These are phyloP conservation scores for Melipona beecheii DNA, from an alignment of 2,888 invertebrate species.

Conservation along the genomic window DNA sequence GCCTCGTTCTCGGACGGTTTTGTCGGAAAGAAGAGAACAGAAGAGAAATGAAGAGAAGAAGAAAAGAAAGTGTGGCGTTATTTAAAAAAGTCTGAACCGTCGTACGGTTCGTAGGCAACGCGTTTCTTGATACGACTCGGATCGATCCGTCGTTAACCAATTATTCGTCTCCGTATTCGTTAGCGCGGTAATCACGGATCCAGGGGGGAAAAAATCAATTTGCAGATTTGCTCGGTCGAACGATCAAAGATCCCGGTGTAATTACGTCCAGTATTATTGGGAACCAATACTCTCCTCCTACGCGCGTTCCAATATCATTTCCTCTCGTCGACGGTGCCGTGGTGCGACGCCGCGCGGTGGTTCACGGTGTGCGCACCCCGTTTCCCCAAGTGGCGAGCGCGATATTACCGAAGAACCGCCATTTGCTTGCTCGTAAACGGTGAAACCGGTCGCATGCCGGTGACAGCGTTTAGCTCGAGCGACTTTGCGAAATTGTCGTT, in stretches of 20 bases:
- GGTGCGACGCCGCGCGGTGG: background rate
- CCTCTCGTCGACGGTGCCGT: conserved; percentile 3
- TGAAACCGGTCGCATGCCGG: conserved; percentile 64
- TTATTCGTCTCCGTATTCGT: conserved; percentile 50
- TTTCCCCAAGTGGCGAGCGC: background rate
- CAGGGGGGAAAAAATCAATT: conserved; percentile 48
- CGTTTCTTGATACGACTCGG: conserved; percentile 27
- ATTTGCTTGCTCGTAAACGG: conserved; percentile 29
- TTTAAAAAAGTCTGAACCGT: background rate
- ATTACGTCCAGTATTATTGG: conserved; percentile 51
- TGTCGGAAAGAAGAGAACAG: background rate
- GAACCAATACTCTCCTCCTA: conserved; percentile 36
- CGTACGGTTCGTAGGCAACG: background rate
- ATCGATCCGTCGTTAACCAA: conserved; percentile 49
- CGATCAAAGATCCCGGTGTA: conserved; percentile 55
- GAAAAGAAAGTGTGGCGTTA: too few relatives aligned
- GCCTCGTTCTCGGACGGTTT: background rate
- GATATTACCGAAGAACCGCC: conserved; percentile 15
- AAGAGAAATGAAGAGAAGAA: background rate
- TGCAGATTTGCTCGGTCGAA: conserved; percentile 49
- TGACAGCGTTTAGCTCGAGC: conserved; percentile 72
- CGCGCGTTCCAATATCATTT: conserved; percentile 45
- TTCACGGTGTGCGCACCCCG: background rate
- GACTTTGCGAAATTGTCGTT: conserved; percentile 23
- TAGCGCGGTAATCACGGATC: conserved; percentile 41